phyloP scores from a whole-genome alignment of 2,113 vertebrate species.

The Eubucco bourcierii region DNA sequence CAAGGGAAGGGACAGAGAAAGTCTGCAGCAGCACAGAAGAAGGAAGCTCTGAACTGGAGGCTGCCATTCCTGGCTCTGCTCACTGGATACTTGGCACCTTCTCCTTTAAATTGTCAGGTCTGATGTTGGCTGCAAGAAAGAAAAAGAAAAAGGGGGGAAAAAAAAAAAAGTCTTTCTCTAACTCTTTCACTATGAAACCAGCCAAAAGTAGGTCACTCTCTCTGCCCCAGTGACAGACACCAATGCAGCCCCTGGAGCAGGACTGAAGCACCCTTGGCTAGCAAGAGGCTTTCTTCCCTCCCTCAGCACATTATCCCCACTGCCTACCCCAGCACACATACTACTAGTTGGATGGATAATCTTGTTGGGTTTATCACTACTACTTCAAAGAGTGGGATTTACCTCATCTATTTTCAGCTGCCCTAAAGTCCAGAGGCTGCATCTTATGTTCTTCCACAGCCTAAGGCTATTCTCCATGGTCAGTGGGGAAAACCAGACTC shows the following conservation, averaged over 20 bases:
- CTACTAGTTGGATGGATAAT: neutral
- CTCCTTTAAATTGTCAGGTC: neutral
- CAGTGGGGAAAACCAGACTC: neutral
- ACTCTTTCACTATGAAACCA: neutral
- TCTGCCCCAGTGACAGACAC: neutral
- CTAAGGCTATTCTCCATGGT: neutral
- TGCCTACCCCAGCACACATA: neutral
- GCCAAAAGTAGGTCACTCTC: neutral
- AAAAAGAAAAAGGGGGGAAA: too few species aligned
- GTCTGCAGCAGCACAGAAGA: neutral
- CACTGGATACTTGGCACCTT: neutral
- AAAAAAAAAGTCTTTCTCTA: neutral
- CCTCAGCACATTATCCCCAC: neutral
- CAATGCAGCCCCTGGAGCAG: neutral
- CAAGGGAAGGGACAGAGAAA: neutral
- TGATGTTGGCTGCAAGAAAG: neutral
- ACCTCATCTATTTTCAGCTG: neutral
- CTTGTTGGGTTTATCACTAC: neutral
- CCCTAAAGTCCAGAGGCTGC: accelerated
- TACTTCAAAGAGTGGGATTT: neutral
- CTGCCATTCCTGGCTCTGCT: accelerated
- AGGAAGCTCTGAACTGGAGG: neutral
- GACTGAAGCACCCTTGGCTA: neutral
- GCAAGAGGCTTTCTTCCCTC: neutral
- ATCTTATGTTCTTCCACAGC: neutral